Evolutionary conservation across 2,113 vertebrate genomes (phyloP).

Genomic region (Saccopteryx bilineata): DNA sequence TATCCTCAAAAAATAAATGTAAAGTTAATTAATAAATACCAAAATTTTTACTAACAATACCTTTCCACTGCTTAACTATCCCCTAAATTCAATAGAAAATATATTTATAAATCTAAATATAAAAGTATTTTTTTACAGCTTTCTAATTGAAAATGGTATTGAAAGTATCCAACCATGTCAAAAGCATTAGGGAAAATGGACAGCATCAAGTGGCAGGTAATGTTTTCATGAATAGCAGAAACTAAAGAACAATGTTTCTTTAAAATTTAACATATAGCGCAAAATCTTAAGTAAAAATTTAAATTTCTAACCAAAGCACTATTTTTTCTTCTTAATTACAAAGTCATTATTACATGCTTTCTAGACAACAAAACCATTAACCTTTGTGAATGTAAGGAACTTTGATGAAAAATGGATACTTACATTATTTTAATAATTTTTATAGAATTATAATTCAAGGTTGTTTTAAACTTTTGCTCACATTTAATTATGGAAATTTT

Average conservation of each 20-base stretch:
- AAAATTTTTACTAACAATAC: slow-evolving; percentile 8
- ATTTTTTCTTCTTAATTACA: background rate
- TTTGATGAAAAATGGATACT: background rate
- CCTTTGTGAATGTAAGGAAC: background rate
- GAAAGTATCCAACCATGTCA: background rate
- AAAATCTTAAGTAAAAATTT: slow-evolving; percentile 13
- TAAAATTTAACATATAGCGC: background rate
- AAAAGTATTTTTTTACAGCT: slow-evolving; percentile 14
- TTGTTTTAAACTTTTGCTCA: background rate
- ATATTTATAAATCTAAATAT: background rate
- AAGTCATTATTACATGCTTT: background rate
- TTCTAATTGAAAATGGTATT: background rate
- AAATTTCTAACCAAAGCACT: background rate
- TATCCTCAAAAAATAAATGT: slow-evolving; percentile 8
- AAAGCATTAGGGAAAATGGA: background rate
- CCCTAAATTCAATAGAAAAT: background rate
- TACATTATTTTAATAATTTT: background rate
- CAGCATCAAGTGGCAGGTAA: background rate
- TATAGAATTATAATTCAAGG: background rate
- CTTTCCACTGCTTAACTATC: background rate
- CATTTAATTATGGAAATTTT: background rate
- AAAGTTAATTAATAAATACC: background rate
- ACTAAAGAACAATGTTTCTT: slow-evolving; percentile 9
- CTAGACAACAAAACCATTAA: background rate
- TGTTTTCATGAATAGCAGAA: background rate